Percentiles rank a stretch among this genome's conserved stretches.
phyloP scores from a whole-genome alignment of 2,888 invertebrate genomes.

The Dioctria rufipes region DNA sequence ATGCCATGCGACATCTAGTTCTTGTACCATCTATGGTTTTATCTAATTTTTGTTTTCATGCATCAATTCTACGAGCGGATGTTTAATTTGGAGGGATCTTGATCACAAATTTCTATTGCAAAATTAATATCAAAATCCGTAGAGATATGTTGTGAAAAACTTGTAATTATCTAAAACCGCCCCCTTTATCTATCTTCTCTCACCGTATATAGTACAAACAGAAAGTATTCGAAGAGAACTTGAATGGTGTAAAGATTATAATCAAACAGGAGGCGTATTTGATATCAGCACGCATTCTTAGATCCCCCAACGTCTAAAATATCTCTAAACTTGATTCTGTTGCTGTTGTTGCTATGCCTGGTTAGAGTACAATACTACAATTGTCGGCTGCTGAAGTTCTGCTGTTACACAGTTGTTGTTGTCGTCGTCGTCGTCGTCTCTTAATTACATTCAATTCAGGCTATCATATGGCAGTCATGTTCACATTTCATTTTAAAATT shows the following conservation, averaged over 20 bases:
- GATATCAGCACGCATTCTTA: conserved; percentile 42
- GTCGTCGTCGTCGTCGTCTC: background rate
- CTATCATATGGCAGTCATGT: conserved; percentile 38
- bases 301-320: conserved; percentile 38
- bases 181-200: background rate
- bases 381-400: background rate
- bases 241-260: conserved; percentile 24
- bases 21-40: no score
- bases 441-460: conserved; percentile 44
- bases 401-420: conserved; percentile 18
- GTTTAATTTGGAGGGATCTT: no score
- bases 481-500: conserved; percentile 45
- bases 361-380: background rate
- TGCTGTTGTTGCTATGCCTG: conserved; percentile 14
- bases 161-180: conserved; percentile 28
- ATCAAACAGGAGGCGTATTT: conserved; percentile 18
- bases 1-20: no score
- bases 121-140: no score
- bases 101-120: no score
- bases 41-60: no score
- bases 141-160: background rate
- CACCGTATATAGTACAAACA: background rate
- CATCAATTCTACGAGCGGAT: no score
- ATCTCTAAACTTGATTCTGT: conserved; percentile 4
- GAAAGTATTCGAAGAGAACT: conserved; percentile 8